A percentile compares a stretch with the other conserved stretches of the same genome.
Evolutionary conservation across 2,113 vertebrate genomes (phyloP).

Genomic region (Passer domesticus): DNA sequence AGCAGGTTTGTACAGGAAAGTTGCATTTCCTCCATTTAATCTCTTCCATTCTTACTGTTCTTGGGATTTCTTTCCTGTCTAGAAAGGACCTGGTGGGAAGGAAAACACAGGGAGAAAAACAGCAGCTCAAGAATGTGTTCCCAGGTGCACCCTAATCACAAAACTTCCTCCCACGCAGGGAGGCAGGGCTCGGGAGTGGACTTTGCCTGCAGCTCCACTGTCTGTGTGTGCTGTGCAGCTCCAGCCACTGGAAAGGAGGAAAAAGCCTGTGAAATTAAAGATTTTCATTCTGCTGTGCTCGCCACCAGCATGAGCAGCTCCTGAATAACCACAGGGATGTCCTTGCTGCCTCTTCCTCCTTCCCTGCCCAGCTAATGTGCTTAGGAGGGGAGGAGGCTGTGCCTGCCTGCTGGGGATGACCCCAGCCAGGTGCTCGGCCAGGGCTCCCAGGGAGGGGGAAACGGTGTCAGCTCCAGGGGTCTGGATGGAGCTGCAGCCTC

Average conservation of each 20-base stretch:
- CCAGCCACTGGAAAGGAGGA: neutral
- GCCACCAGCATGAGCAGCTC: neutral
- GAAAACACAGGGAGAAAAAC: neutral
- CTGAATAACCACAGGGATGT: neutral
- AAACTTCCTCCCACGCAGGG: neutral
- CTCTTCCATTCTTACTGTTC: conserved; percentile 33
- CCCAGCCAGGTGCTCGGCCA: neutral
- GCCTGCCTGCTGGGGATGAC: neutral
- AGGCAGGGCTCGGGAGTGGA: neutral
- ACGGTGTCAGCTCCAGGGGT: neutral
- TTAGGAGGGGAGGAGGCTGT: neutral
- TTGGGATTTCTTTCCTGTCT: neutral
- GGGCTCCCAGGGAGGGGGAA: neutral
- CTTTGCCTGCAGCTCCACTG: neutral
- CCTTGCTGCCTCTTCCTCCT: neutral
- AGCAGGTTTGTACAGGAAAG: conserved; percentile 11
- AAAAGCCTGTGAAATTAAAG: neutral
- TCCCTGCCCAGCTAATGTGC: neutral
- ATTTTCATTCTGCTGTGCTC: neutral
- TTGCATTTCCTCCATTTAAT: conserved; percentile 26
- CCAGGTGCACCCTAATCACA: conserved; percentile 5
- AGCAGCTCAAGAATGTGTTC: neutral
- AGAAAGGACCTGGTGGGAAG: neutral
- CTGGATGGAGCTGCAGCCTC: neutral
- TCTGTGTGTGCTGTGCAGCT: neutral